Evolutionary conservation across 2,888 invertebrate species (phyloP).

Genomic region (Melikaiella ostensackeni): DNA sequence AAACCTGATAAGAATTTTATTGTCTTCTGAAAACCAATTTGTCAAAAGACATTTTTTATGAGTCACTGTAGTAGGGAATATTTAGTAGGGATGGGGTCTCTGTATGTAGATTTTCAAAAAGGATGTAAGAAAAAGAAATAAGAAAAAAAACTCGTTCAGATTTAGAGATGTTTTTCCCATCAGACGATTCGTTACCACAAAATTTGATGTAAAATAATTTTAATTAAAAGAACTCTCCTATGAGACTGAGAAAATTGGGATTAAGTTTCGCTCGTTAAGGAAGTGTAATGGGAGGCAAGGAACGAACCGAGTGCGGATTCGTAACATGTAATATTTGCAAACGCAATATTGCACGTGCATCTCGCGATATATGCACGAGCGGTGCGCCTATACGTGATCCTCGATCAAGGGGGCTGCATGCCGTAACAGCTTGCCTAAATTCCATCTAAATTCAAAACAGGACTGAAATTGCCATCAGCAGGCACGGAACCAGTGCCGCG

Average conservation of each 20-base stretch:
- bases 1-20: too few species aligned
- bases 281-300: neutral
- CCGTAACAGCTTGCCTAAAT: constrained; percentile 69
- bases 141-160: too few species aligned
- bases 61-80: too few species aligned
- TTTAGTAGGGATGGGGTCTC: too few species aligned
- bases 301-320: neutral
- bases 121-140: too few species aligned
- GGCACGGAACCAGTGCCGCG: constrained; percentile 53
- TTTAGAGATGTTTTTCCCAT: too few species aligned
- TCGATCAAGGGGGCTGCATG: constrained; percentile 30
- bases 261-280: neutral
- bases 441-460: constrained; percentile 71
- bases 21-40: too few species aligned
- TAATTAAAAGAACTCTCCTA: neutral
- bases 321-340: constrained; percentile 30
- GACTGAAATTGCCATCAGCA: constrained; percentile 66
- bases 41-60: too few species aligned
- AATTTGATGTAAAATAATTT: too few species aligned
- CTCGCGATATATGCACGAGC: neutral
- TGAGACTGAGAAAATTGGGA: neutral
- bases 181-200: too few species aligned
- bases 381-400: constrained; percentile 25
- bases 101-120: too few species aligned
- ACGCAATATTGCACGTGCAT: constrained; percentile 26